Evolutionary conservation across 2,113 vertebrate species (phyloP).

Genomic region (Dicerorhinus sumatrensis): DNA sequence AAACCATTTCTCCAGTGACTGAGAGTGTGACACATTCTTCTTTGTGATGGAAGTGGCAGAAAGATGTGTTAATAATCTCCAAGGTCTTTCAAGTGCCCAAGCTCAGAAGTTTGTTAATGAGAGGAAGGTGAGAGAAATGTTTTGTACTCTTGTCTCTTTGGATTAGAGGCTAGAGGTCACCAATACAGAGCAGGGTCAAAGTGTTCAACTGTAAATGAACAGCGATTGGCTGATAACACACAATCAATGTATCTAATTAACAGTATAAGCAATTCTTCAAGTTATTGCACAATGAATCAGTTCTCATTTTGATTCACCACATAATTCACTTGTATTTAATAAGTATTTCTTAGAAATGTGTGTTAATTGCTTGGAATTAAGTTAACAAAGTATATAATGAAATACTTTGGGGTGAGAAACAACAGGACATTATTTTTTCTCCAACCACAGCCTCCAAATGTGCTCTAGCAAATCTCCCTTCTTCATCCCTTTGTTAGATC

Average conservation of each 20-base stretch:
- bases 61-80: slow-evolving; percentile 49
- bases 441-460: not conserved
- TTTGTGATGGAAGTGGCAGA: slow-evolving; percentile 34
- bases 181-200: too few relatives aligned
- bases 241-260: too few relatives aligned
- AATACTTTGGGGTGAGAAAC: not conserved
- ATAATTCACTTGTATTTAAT: not conserved
- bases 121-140: too few relatives aligned
- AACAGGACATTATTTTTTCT: not conserved
- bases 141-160: too few relatives aligned
- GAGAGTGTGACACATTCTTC: slow-evolving; percentile 24
- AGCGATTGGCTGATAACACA: too few relatives aligned
- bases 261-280: too few relatives aligned
- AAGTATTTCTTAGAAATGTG: not conserved
- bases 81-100: not conserved
- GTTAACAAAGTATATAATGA: too few relatives aligned
- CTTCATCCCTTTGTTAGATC: not conserved
- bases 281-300: not conserved
- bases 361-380: not conserved
- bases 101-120: slow-evolving; percentile 40
- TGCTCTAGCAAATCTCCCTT: not conserved
- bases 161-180: too few relatives aligned
- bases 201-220: too few relatives aligned
- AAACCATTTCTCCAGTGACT: not conserved
- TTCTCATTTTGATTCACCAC: not conserved